These are phyloP conservation scores for Henricia sp. DNA, from an alignment of 53 echinoderm and acorn worm species.

Conservation along the genomic window DNA sequence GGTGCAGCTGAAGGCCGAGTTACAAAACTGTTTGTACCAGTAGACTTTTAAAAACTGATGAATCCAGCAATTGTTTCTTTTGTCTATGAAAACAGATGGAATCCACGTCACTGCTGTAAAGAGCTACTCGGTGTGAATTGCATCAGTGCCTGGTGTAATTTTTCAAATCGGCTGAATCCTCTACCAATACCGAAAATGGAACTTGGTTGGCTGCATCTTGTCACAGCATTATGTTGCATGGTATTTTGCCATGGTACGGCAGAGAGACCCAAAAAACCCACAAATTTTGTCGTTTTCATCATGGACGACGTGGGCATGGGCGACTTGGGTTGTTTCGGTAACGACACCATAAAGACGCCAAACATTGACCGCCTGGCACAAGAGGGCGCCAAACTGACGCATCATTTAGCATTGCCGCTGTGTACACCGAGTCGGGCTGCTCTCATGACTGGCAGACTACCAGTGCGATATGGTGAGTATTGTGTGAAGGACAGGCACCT, in stretches of 20 bases:
- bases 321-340: constrained; percentile 94
- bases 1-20: no score
- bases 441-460: constrained; percentile 90
- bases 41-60: no score
- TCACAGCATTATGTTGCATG: not conserved
- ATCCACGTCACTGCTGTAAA: no score
- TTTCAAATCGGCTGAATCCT: not conserved
- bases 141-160: not conserved
- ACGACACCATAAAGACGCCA: constrained; percentile 84
- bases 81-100: no score
- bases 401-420: constrained; percentile 89
- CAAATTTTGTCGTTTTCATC: constrained; percentile 88
- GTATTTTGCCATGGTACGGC: not conserved
- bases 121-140: no score
- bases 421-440: constrained; percentile 96
- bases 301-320: constrained; percentile 98
- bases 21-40: no score
- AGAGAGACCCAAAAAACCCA: constrained; percentile 3
- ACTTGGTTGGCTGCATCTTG: not conserved
- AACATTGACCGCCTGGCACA: constrained; percentile 89
- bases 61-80: no score
- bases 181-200: not conserved
- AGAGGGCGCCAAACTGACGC: constrained; percentile 91
- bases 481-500: no score
- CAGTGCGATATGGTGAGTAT: constrained; percentile 86